These are phyloP conservation scores for Ochropacha duplaris DNA, from an alignment of 2,888 invertebrate genomes.

Conservation along the genomic window DNA sequence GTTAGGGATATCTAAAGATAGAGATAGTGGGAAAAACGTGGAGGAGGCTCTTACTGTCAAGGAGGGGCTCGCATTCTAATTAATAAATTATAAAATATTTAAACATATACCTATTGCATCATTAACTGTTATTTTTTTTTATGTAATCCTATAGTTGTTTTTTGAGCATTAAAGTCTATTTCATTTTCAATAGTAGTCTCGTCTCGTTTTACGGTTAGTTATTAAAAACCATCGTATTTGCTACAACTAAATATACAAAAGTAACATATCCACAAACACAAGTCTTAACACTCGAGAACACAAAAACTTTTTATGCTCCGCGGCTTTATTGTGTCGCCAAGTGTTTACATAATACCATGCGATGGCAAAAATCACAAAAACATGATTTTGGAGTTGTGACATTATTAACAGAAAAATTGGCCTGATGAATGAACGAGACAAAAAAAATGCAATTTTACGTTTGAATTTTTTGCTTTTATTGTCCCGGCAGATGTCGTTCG, in stretches of 20 bases:
- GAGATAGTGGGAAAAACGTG: too few species aligned
- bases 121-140: too few species aligned
- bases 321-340: conserved; percentile 52
- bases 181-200: too few species aligned
- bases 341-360: conserved; percentile 63
- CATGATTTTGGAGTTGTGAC: conserved; percentile 66
- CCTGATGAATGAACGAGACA: conserved; percentile 40
- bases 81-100: too few species aligned
- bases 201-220: not conserved
- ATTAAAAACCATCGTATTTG: not conserved
- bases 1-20: too few species aligned
- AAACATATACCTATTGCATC: too few species aligned
- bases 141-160: too few species aligned
- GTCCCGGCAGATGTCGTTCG: conserved; percentile 66
- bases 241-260: conserved; percentile 1
- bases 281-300: conserved; percentile 46
- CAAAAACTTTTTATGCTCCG: conserved; percentile 40
- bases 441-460: conserved; percentile 51
- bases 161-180: too few species aligned
- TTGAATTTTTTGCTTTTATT: conserved; percentile 63
- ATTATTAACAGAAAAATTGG: conserved; percentile 77
- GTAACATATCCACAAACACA: conserved; percentile 50
- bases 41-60: too few species aligned
- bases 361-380: conserved; percentile 47
- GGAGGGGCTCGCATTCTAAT: too few species aligned